Percentiles rank a stretch among this genome's conserved stretches.
Evolutionary conservation across 2,888 invertebrate genomes (phyloP).

Genomic region (Trachelus stipa): DNA sequence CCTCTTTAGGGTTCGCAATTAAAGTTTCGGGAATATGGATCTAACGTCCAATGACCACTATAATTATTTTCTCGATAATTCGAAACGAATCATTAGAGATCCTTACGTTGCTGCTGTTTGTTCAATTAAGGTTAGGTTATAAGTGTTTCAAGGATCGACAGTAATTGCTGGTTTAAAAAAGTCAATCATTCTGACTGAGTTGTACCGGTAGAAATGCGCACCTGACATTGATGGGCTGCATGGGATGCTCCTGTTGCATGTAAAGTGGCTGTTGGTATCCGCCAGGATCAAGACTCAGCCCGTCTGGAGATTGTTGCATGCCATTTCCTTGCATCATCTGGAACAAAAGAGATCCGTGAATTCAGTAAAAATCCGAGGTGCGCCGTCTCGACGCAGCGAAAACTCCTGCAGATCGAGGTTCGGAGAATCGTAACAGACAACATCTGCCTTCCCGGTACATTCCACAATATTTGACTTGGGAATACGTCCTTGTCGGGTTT

Average conservation of each 20-base stretch:
- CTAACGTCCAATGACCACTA: too few species aligned
- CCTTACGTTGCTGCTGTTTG: too few species aligned
- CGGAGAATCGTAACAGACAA: neutral
- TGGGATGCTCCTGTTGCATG: conserved; percentile 70
- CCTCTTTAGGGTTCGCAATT: too few species aligned
- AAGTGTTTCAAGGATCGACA: too few species aligned
- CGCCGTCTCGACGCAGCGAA: neutral
- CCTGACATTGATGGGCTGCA: conserved; percentile 67
- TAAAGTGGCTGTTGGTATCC: conserved; percentile 81
- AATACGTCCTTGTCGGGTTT: conserved; percentile 5
- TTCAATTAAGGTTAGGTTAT: too few species aligned
- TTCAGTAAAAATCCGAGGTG: neutral
- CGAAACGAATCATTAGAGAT: too few species aligned
- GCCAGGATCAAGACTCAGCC: conserved; percentile 71
- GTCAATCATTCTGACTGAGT: neutral
- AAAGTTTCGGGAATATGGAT: too few species aligned
- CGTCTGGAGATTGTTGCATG: conserved; percentile 75
- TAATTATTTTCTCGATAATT: too few species aligned
- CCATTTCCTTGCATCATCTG: conserved; percentile 69
- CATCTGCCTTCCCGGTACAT: neutral
- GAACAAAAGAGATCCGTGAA: conserved; percentile 22
- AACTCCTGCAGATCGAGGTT: neutral
- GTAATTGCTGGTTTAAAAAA: neutral
- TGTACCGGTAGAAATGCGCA: conserved; percentile 32
- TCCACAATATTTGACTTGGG: neutral